Percentiles rank a stretch among this genome's conserved stretches.
phyloP scores from a whole-genome alignment of 2,797 vertebrate species.

The Eurystomus glaucurus region DNA sequence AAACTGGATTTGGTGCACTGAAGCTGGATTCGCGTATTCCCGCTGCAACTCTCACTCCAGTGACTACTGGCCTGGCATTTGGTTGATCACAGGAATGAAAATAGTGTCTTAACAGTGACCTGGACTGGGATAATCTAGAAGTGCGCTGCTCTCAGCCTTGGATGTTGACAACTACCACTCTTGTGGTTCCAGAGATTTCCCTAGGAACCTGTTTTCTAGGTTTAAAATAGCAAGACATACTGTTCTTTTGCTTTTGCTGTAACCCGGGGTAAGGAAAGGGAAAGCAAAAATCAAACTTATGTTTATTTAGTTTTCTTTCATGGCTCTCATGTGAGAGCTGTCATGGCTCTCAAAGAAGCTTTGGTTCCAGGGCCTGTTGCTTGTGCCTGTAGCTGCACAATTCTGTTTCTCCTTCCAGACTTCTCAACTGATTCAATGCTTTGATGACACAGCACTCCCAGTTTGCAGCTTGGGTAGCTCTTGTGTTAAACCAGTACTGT shows the following conservation, averaged over 20 bases:
- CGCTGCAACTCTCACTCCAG: fast-evolving
- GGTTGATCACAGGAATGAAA: background rate
- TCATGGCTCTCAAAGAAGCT: background rate
- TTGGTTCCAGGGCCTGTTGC: background rate
- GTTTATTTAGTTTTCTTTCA: background rate
- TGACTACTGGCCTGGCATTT: background rate
- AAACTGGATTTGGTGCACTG: background rate
- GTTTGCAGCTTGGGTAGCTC: background rate
- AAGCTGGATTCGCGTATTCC: fast-evolving
- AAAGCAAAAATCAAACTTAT: background rate
- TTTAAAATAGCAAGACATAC: background rate
- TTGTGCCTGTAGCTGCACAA: background rate
- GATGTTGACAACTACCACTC: background rate
- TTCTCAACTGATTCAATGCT: fast-evolving
- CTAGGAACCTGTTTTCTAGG: background rate
- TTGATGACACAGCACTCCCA: background rate
- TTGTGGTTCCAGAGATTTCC: background rate
- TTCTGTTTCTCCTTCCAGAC: background rate
- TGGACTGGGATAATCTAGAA: background rate
- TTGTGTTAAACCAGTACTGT: background rate
- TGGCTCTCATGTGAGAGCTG: background rate
- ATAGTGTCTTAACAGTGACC: background rate
- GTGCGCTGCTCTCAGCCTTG: background rate
- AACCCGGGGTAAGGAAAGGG: background rate
- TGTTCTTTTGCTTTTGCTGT: background rate